Percentiles rank a stretch among this genome's conserved stretches.
These are phyloP conservation scores for Thalpophila matura DNA, from an alignment of 2,888 invertebrate species.

Conservation along the genomic window DNA sequence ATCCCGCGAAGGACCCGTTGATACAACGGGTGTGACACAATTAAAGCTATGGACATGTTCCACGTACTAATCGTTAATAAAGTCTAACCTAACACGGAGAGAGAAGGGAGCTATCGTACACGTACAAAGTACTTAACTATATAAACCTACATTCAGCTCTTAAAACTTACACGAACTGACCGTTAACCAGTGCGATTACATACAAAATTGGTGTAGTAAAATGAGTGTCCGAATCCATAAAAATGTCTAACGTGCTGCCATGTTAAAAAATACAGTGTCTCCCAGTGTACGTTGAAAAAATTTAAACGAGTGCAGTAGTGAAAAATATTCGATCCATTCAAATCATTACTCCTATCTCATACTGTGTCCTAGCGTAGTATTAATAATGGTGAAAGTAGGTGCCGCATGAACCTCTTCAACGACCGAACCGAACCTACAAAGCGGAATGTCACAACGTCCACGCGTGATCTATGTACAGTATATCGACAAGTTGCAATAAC, in stretches of 20 bases:
- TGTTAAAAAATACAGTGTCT: constrained; percentile 84
- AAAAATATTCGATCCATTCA: constrained; percentile 80
- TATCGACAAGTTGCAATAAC: constrained; percentile 86
- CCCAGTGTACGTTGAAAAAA: constrained; percentile 80
- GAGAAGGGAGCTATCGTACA: constrained; percentile 87
- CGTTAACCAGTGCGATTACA: constrained; percentile 86
- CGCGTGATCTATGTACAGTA: constrained; percentile 84
- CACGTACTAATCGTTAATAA: constrained; percentile 85
- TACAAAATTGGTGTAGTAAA: constrained; percentile 87
- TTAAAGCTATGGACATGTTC: constrained; percentile 91
- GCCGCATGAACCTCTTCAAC: constrained; percentile 54
- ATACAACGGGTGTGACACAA: constrained; percentile 89
- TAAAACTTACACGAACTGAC: constrained; percentile 85
- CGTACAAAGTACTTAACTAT: constrained; percentile 86
- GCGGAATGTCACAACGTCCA: constrained; percentile 76
- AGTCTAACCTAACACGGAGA: constrained; percentile 88
- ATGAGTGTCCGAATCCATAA: constrained; percentile 84
- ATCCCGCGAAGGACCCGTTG: constrained; percentile 86
- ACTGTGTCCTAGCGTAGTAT: constrained; percentile 67
- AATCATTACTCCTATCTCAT: constrained; percentile 74
- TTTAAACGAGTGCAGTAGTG: constrained; percentile 86
- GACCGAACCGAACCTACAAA: constrained; percentile 76
- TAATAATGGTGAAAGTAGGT: constrained; percentile 74
- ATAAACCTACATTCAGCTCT: constrained; percentile 85
- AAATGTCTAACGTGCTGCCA: constrained; percentile 85